Evolutionary conservation across 2,113 vertebrate genomes (phyloP), one percentile per base, ranked within the genome.

Genomic region (Scomber japonicus): DNA sequence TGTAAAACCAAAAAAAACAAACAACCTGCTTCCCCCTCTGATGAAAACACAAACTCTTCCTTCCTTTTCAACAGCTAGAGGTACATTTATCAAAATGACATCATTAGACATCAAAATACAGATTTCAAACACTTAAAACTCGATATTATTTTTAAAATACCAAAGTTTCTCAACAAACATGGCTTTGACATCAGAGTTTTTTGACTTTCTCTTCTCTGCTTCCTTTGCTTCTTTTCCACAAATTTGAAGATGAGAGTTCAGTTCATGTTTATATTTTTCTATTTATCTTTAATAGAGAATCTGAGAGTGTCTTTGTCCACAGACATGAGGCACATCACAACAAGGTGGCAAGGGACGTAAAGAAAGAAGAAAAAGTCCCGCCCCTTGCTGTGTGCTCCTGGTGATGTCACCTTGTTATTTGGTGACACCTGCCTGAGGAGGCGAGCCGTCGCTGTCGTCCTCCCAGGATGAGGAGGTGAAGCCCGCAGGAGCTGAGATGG

Each of bases 401-500:
- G 27, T 2, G 73, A 15, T 30, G 68, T 48, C 21, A 3, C 10
- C 61, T 14, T 64, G 65, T 80, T 51, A 87, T 1, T 81, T 78
- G 15, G 2, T 11, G 14, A 27, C 62, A 0, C 17, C 71, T 0
- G 60, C 21, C 11, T 46, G 50, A 0, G 84, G 54, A 15, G 84
- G 63, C 0, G 83, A 76, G 49, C 3, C 0, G 35, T 83, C 71
- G 3, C 85, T 78, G 71, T 89, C 93, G 0, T 92, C 94, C 35
- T 86, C 94, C 90, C 85, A 83, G 21, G 88, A 83, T 0, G 92
- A 67, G 3, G 89, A 64, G 46, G 79, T 94, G 83, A 92, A 96
- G 64, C 81, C 95, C 1, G 91, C 93, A 3, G 92, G 87, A 0
- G 95, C 95, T 0, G 96, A 96, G 64, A 94, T 94, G 5, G 96